phyloP scores from a whole-genome alignment of 2,113 vertebrate species.

The Pteronura brasiliensis region DNA sequence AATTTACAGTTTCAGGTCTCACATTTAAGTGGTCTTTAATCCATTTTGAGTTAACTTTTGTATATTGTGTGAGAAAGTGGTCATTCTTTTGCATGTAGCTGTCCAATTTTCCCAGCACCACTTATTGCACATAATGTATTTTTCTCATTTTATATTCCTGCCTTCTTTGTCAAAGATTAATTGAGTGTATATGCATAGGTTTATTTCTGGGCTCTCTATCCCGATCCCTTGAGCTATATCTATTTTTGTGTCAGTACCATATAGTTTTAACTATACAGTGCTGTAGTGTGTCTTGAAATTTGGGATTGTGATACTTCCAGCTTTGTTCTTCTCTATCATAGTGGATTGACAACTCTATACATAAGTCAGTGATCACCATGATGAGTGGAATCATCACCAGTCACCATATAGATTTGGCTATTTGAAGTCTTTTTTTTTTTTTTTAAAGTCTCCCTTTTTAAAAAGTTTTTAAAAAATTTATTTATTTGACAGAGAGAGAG shows the following conservation, averaged over 20 bases:
- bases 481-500: no score
- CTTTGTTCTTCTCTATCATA: not conserved
- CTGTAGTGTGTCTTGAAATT: not conserved
- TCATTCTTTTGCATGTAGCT: not conserved
- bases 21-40: not conserved
- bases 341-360: not conserved
- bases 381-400: not conserved
- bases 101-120: not conserved
- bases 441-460: no score
- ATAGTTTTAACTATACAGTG: not conserved
- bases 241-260: not conserved
- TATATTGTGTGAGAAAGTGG: not conserved
- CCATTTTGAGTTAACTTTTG: not conserved
- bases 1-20: not conserved
- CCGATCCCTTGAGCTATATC: not conserved
- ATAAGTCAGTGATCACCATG: not conserved
- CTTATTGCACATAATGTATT: not conserved
- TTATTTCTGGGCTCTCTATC: not conserved
- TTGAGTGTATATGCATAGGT: not conserved
- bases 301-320: not conserved
- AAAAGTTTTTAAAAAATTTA: no score
- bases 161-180: not conserved
- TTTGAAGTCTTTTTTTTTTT: not conserved
- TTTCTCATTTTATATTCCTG: not conserved
- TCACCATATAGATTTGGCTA: not conserved